phyloP scores from a whole-genome alignment of 2,113 vertebrate genomes.

The Hemiscyllium ocellatum region DNA sequence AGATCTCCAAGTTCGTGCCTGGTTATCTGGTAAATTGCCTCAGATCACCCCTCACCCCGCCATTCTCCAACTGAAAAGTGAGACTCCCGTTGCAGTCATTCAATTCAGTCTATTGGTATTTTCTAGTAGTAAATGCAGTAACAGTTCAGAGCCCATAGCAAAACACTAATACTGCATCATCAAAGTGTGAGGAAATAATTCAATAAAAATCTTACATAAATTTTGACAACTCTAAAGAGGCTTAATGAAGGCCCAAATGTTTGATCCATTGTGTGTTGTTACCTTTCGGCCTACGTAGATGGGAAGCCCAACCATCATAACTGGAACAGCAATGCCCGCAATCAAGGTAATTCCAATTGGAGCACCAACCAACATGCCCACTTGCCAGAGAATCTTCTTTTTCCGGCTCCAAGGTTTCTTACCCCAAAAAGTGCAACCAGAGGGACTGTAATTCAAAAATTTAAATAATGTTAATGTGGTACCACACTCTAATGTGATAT shows the following conservation, averaged over 20 bases:
- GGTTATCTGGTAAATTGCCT: neutral
- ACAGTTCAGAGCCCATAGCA: neutral
- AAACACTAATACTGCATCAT: neutral
- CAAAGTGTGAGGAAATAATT: neutral
- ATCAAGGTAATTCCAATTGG: conserved; percentile 76
- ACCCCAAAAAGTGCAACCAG: conserved; percentile 83
- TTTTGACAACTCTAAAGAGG: neutral
- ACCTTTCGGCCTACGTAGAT: conserved; percentile 82
- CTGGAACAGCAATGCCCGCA: conserved; percentile 73
- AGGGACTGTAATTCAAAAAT: conserved; percentile 58
- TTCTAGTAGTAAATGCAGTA: neutral
- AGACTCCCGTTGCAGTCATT: neutral
- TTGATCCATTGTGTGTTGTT: conserved; percentile 27
- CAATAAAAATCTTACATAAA: neutral
- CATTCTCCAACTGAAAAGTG: neutral
- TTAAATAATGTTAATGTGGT: conserved; percentile 2
- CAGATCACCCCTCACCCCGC: too few relatives aligned
- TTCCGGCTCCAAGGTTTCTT: conserved; percentile 80
- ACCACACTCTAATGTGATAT: neutral
- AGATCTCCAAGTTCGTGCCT: neutral
- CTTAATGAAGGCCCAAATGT: neutral
- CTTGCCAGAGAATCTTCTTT: conserved; percentile 75
- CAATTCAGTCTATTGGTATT: neutral
- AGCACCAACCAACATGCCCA: conserved; percentile 77
- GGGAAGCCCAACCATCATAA: conserved; percentile 76